A percentile compares a stretch with the other conserved stretches of the same genome.
Conservation (phyloP, 2,113 vertebrate species). For the Beaufortia kweichowensis region DNA sequence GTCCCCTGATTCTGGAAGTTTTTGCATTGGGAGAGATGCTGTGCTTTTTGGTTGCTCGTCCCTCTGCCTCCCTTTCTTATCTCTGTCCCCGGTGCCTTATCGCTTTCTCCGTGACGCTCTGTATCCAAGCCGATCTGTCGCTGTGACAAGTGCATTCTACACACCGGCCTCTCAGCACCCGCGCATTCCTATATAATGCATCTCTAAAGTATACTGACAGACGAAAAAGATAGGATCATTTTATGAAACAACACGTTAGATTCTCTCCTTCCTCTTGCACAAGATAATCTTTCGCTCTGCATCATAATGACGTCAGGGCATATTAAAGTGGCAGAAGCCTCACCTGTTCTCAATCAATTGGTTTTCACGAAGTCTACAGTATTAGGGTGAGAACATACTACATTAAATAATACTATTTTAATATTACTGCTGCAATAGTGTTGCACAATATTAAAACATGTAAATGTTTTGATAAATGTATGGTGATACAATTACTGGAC, state of each 20-base stretch:
- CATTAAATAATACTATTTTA: too few relatives aligned
- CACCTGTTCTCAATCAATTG: neutral
- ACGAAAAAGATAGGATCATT: too few relatives aligned
- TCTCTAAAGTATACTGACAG: neutral
- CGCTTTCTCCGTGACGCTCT: constrained; percentile 55
- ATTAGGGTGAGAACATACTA: too few relatives aligned
- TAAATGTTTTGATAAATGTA: too few relatives aligned
- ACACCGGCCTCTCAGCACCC: constrained; percentile 27
- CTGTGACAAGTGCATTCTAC: constrained; percentile 67
- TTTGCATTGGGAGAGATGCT: constrained; percentile 50
- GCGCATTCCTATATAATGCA: neutral
- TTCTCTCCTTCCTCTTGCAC: constrained; percentile 49
- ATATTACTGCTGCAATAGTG: too few relatives aligned
- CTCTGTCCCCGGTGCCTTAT: constrained; percentile 57
- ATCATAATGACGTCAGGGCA: constrained; percentile 77
- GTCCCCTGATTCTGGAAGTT: constrained; percentile 47
- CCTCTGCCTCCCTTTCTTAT: constrained; percentile 47
- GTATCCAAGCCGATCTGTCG: constrained; percentile 67
- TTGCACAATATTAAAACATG: too few relatives aligned
- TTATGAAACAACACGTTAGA: constrained; percentile 15
- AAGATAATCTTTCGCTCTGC: constrained; percentile 66
- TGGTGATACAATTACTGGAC: too few relatives aligned
- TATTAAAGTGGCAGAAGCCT: constrained; percentile 69
- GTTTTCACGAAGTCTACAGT: too few relatives aligned
- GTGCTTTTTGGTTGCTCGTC: constrained; percentile 46